A percentile compares a stretch with the other conserved stretches of the same genome.
phyloP scores from a whole-genome alignment of 1,140 invertebrate species.

The Bombus sylvicola region DNA sequence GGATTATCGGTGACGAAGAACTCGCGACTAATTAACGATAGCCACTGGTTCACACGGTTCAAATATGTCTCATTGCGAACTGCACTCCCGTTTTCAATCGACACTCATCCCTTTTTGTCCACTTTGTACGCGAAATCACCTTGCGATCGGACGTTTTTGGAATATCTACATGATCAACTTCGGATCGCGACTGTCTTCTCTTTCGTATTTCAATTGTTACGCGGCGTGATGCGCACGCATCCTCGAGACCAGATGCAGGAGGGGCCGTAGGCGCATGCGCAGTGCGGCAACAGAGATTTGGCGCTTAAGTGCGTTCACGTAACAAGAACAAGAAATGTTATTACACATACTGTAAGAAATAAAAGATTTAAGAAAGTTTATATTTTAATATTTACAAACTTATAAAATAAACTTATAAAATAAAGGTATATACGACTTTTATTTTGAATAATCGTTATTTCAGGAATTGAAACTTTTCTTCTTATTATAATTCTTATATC shows the following conservation, averaged over 20 bases:
- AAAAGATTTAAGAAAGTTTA: background rate
- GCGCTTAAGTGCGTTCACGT: background rate
- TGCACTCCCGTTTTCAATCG: background rate
- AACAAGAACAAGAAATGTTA: background rate
- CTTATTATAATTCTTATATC: too few relatives aligned
- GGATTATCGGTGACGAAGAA: background rate
- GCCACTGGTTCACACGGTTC: conserved; percentile 12
- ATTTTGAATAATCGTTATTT: too few relatives aligned
- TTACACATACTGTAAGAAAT: background rate
- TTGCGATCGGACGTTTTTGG: conserved; percentile 54
- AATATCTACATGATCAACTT: conserved; percentile 71
- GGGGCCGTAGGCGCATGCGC: conserved; percentile 32
- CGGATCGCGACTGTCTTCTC: conserved; percentile 70
- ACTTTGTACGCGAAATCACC: conserved; percentile 53
- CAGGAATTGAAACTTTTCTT: too few relatives aligned
- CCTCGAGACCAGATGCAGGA: background rate
- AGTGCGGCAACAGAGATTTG: background rate
- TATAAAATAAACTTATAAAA: too few relatives aligned
- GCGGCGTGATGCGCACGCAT: conserved; percentile 70
- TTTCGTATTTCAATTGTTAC: conserved; percentile 80
- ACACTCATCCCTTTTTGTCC: conserved; percentile 11
- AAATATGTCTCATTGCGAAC: conserved; percentile 39
- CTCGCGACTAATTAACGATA: conserved; percentile 5
- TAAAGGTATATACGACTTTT: too few relatives aligned
- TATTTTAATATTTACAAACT: too few relatives aligned